phyloP scores from a whole-genome alignment of 1,140 invertebrate species.

The Bombus breviceps region DNA sequence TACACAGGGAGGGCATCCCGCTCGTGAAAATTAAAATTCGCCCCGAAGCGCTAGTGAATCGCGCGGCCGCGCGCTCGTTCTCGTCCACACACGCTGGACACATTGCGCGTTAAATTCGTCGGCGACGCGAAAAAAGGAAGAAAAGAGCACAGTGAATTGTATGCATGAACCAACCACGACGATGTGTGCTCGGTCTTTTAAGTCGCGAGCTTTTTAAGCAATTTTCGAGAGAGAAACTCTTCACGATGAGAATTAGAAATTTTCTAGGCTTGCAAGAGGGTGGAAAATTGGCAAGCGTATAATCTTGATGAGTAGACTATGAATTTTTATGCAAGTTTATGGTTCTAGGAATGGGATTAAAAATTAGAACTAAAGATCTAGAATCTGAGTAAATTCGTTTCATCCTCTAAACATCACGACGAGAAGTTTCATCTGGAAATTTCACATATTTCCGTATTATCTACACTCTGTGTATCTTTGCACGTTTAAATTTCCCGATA shows the following conservation, averaged over 20 bases:
- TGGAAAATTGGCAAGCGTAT: background rate
- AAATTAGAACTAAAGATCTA: background rate
- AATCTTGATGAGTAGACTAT: too few relatives aligned
- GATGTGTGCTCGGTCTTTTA: background rate
- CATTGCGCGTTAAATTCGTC: slow-evolving; percentile 45
- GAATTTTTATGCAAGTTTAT: background rate
- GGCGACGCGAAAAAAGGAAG: background rate
- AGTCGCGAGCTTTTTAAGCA: background rate
- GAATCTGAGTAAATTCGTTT: background rate
- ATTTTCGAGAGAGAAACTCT: background rate
- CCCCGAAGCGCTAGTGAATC: slow-evolving; percentile 48
- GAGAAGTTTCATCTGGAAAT: background rate
- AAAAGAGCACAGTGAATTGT: background rate
- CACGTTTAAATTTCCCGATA: background rate
- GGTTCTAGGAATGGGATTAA: background rate
- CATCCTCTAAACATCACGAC: too few relatives aligned
- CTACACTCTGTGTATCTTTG: background rate
- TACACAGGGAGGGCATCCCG: slow-evolving; percentile 65
- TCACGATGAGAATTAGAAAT: background rate
- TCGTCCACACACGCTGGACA: slow-evolving; percentile 12
- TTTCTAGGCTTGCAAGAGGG: background rate
- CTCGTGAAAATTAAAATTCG: slow-evolving; percentile 75
- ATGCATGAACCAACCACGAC: background rate
- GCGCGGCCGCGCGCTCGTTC: background rate
- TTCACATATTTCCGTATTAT: background rate